phyloP scores from a whole-genome alignment of 2,797 vertebrate species.

The Pipistrellus nathusii region DNA sequence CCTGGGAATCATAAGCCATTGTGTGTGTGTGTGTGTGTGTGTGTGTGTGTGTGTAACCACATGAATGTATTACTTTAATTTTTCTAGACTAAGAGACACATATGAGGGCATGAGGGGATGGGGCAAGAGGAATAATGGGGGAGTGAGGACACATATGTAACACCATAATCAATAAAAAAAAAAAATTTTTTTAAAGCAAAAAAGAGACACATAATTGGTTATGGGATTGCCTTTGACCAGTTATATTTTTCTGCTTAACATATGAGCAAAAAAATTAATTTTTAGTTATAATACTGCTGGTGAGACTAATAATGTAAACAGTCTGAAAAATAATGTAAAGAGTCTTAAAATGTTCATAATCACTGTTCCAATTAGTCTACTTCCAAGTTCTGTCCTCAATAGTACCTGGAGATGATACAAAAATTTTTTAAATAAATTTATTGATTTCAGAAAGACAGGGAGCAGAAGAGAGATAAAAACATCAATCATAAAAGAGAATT shows the following conservation, averaged over 20 bases:
- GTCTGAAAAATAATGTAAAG: conserved; percentile 18
- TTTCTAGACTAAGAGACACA: neutral
- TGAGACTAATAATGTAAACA: neutral
- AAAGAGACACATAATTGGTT: neutral
- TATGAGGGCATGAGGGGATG: neutral
- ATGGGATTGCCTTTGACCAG: neutral
- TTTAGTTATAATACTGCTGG: neutral
- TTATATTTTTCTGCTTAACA: neutral
- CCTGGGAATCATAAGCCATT: neutral
- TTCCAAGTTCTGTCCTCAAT: conserved; percentile 8
- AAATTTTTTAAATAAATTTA: neutral
- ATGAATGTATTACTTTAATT: neutral
- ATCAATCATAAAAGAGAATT: no score
- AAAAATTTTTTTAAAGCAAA: neutral
- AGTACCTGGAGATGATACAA: neutral
- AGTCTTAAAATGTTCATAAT: neutral
- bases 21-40: neutral
- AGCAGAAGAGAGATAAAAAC: conserved; percentile 69
- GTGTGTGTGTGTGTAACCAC: neutral
- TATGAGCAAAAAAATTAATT: neutral
- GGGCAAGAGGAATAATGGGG: no score
- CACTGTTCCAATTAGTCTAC: neutral
- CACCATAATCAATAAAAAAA: no score
- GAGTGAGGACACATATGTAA: no score
- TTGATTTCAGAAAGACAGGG: no score